Evolutionary conservation across 64 coral and sea anemone species (phyloP), one percentile per base, ranked within the genome.

Genomic region (Porites lutea): DNA sequence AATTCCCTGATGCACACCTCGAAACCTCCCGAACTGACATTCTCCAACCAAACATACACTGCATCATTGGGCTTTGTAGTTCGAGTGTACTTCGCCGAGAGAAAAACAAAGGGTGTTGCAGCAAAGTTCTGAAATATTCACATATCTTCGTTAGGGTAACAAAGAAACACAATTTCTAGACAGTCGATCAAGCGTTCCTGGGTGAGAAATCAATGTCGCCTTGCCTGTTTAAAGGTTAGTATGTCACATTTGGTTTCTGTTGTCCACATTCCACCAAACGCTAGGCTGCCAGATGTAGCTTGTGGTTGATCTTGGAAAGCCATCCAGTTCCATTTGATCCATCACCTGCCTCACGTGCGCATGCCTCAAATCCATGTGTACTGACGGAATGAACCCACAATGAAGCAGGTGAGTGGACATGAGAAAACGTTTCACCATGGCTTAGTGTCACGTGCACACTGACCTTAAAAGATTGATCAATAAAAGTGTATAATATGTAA

Each of bases 1-100:
- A 73, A 74, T 88, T 88, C 86, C 44, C 86, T 88, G 13, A 88
- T 3, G 69, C 86, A 88, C 22, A 88, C 43, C 18, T 71, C 67
- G 37, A 88, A 88, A 47, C 68, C 20, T 75, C 9, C n/a, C 6
- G 12, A 27, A 21, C 1, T 54, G 12, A 16, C 7, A 75, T 76
- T 18, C 72, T 88, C 73, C n/a, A 88, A 10, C 86, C 86, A 88
- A n/a, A 63, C 52, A 43, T 73, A 61, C 86, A 88, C 62, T 12
- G 86, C 86, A 88, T 88, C 86, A 6, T 61, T 20, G 15, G 79
- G 55, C 14, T 61, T 64, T 19, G 60, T 64, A 20, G 16, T 13
- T 9, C 60, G 79, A 61, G 11, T 5, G 18, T 82, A 64, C 13
- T 61, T 23, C 3, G 60, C 60, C 2, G 54, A 37, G 9, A 47